Percentiles rank a stretch among this genome's conserved stretches.
phyloP scores from a whole-genome alignment of 2,113 vertebrate species.

The Benitochromis conjunctus region DNA sequence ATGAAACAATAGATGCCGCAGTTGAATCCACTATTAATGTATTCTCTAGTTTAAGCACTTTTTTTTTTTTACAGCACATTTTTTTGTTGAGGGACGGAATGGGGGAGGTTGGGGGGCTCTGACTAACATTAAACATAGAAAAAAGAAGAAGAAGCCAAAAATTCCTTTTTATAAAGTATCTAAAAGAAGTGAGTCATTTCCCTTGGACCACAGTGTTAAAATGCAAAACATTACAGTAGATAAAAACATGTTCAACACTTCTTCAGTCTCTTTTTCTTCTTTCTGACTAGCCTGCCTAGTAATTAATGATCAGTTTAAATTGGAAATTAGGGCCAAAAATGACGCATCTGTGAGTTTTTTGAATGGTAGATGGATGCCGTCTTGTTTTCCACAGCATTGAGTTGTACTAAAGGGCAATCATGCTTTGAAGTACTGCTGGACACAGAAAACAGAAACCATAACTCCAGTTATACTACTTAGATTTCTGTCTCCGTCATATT shows the following conservation, averaged over 20 bases:
- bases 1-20: not conserved
- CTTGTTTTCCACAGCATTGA: not conserved
- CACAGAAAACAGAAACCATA: constrained; percentile 10
- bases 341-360: not conserved
- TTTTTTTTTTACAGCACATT: not conserved
- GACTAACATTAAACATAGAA: not conserved
- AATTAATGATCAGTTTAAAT: not conserved
- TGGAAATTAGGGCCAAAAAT: not conserved
- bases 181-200: not conserved
- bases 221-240: not conserved
- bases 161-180: not conserved
- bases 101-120: not conserved
- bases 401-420: not conserved
- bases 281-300: not conserved
- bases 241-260: not conserved
- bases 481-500: not conserved
- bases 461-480: not conserved
- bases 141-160: not conserved
- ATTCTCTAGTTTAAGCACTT: not conserved
- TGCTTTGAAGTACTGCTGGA: constrained; percentile 30
- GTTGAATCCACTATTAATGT: not conserved
- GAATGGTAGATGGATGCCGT: not conserved
- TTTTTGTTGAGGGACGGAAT: not conserved
- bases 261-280: not conserved
- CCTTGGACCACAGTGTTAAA: not conserved